Evolutionary conservation across 2,888 invertebrate species (phyloP), one percentile per base, ranked within the genome.

Genomic region (Atrina japonica): DNA sequence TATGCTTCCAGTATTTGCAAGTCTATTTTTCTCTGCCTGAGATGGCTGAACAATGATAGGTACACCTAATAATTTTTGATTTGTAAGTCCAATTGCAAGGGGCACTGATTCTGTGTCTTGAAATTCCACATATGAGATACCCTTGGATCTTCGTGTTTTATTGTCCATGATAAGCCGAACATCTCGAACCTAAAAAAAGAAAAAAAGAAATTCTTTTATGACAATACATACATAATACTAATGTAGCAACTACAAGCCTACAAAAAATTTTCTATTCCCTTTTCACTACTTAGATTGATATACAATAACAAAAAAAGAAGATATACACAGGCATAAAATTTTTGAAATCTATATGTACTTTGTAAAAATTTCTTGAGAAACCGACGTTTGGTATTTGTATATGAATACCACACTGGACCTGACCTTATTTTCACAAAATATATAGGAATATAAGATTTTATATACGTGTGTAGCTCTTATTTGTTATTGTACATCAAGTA

Each of bases 51-150:
- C 98, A 81, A 98, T 96, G 73, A 99, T 97, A 27, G 99, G 99
- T 73, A 99, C 95, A 59, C 98, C 98, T 70, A 98, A 93, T 73
- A 99, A 92, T 88, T 96, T 97, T 91, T 99, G 99, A 30, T 98
- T 98, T 40, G 97, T 96, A 73, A 99, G 92, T 40, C 98, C 99
- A 78, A 99, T 92, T 25, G 98, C 99, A 92, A 98, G 92, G 70
- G 98, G 95, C 9, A 99, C 99, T 76, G 98, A 97, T 92, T 98
- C 98, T 0, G 97, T 96, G 92, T 99, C 98, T 91, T 96, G 95
- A 90, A 99, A 99, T 92, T 99, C 99, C 72, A 99, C 97, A 89
- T 99, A 99, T n/a, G 99, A 97, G 85, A 99, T 99, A 53, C 99
- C 99, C 92, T 99, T 99, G 88, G 99, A 99, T 80, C 99, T 93